Conservation (phyloP, 2,113 vertebrate genomes). For the Sula dactylatra region DNA sequence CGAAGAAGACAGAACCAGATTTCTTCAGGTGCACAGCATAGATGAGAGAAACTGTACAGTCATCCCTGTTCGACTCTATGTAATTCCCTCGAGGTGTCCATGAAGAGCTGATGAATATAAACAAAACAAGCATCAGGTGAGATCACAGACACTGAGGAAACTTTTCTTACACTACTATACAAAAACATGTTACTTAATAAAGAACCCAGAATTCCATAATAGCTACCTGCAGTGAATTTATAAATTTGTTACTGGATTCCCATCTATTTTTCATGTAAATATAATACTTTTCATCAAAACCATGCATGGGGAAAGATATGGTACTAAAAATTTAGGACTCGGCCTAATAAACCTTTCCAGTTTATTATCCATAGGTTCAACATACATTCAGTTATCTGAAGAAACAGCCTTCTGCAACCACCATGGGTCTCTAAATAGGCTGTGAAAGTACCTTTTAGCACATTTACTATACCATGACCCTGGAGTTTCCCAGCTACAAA, state of each 20-base stretch:
- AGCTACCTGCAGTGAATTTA: background rate
- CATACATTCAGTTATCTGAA: background rate
- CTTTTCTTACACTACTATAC: background rate
- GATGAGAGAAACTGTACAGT: constrained; percentile 95
- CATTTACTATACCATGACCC: background rate
- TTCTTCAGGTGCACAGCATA: constrained; percentile 97
- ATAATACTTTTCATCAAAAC: background rate
- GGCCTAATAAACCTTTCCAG: too few relatives aligned
- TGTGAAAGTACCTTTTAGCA: background rate
- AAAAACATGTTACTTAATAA: background rate
- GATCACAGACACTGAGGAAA: background rate
- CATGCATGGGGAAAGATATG: background rate
- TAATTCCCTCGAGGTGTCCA: constrained; percentile 93
- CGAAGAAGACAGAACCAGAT: constrained; percentile 88
- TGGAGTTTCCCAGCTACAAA: too few relatives aligned
- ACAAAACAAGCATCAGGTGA: background rate
- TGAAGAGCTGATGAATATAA: constrained; percentile 78
- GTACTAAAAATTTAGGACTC: background rate
- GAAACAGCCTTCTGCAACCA: background rate
- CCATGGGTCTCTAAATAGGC: background rate
- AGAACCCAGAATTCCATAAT: background rate
- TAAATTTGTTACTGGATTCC: background rate
- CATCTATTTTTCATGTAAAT: background rate
- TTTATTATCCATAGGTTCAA: background rate
- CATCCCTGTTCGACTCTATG: constrained; percentile 94